Evolutionary conservation across 2,113 vertebrate genomes (phyloP).

Genomic region (Sus scrofa): T2T-Sscrofa CM000824.6:140893501-140894000

Average conservation of each 20-base stretch:
- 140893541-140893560: neutral
- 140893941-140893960: neutral
- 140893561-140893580: neutral
- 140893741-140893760: neutral
- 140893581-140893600: neutral
- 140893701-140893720: neutral
- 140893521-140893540: neutral
- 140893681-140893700: neutral
- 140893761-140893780: neutral
- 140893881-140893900: neutral
- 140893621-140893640: neutral
- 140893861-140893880: neutral
- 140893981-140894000: neutral
- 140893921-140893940: neutral
- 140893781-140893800: neutral
- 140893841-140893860: neutral
- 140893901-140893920: neutral
- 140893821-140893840: neutral
- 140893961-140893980: neutral
- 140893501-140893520: neutral
- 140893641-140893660: neutral
- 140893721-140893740: neutral
- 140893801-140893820: neutral
- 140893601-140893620: neutral
- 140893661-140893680: conserved; percentile 13